These are phyloP conservation scores for Aspidiotus destructor DNA, from an alignment of 2,888 invertebrate species.

Conservation along the genomic window DNA sequence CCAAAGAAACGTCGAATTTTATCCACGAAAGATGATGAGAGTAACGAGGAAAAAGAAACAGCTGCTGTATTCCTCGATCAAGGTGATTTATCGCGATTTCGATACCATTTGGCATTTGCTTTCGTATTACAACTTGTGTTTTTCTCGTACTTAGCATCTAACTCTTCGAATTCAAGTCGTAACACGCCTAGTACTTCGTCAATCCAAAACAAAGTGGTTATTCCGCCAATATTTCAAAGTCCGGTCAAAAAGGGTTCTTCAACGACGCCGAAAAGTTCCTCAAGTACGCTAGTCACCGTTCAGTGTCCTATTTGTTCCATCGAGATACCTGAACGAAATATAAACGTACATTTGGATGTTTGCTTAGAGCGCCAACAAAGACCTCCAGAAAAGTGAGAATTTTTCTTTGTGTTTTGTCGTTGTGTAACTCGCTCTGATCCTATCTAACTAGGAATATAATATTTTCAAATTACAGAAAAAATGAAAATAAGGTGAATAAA, in stretches of 20 bases:
- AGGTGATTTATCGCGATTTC: not conserved
- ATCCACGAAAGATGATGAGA: not conserved
- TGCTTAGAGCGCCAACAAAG: constrained; percentile 42
- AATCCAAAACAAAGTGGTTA: constrained; percentile 14
- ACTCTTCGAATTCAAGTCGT: not conserved
- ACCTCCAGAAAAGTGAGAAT: constrained; percentile 7
- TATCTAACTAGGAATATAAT: not conserved
- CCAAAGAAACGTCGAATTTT: not conserved
- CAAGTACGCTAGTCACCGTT: not conserved
- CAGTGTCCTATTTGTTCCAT: constrained; percentile 46
- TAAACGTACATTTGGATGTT: constrained; percentile 47
- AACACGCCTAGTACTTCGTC: not conserved
- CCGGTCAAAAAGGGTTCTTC: constrained; percentile 19
- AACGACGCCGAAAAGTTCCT: not conserved
- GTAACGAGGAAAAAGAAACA: not conserved
- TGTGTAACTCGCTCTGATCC: not conserved
- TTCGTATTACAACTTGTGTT: not conserved
- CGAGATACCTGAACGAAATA: constrained; percentile 42
- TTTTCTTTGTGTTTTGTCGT: not conserved
- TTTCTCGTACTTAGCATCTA: not conserved
- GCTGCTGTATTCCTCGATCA: not conserved
- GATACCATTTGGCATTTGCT: too few species aligned
- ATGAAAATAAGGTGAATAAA: constrained; percentile 36
- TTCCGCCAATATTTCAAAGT: constrained; percentile 19
- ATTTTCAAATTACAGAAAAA: not conserved